These are phyloP conservation scores for Esox lucius DNA, from an alignment of 2,797 vertebrate species.

Conservation along the genomic window DNA sequence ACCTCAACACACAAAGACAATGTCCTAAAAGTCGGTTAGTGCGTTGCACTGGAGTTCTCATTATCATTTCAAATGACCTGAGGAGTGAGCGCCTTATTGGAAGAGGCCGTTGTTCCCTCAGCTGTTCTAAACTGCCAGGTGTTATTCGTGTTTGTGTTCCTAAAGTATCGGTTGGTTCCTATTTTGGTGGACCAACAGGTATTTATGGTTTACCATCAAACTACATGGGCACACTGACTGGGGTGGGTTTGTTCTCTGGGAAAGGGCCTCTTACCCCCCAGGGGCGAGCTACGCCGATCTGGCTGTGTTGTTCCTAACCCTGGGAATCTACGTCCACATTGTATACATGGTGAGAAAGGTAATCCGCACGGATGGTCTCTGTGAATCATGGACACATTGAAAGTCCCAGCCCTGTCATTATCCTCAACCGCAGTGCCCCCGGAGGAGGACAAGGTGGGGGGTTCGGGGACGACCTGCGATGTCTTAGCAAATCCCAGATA, in stretches of 20 bases:
- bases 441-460: slow-evolving; percentile 28
- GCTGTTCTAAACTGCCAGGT: background rate
- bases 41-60: background rate
- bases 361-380: slow-evolving; percentile 82
- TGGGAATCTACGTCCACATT: slow-evolving; percentile 81
- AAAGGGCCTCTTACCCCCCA: slow-evolving; percentile 41
- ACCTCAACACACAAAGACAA: background rate
- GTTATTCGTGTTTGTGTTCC: slow-evolving; percentile 35
- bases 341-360: slow-evolving; percentile 84
- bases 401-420: slow-evolving; percentile 82
- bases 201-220: slow-evolving; percentile 51
- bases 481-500: background rate
- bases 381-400: slow-evolving; percentile 87
- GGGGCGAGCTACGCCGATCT: slow-evolving; percentile 64
- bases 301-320: slow-evolving; percentile 74
- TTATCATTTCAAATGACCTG: background rate
- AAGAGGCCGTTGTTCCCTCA: background rate
- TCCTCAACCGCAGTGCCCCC: slow-evolving; percentile 77
- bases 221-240: slow-evolving; percentile 10
- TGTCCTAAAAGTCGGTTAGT: background rate
- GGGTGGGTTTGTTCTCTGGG: slow-evolving; percentile 49
- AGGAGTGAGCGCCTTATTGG: background rate
- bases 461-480: background rate
- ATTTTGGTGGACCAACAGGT: slow-evolving; percentile 52
- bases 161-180: slow-evolving; percentile 14